Conservation (phyloP, 2,113 vertebrate species). For the Glaucomys volans region DNA sequence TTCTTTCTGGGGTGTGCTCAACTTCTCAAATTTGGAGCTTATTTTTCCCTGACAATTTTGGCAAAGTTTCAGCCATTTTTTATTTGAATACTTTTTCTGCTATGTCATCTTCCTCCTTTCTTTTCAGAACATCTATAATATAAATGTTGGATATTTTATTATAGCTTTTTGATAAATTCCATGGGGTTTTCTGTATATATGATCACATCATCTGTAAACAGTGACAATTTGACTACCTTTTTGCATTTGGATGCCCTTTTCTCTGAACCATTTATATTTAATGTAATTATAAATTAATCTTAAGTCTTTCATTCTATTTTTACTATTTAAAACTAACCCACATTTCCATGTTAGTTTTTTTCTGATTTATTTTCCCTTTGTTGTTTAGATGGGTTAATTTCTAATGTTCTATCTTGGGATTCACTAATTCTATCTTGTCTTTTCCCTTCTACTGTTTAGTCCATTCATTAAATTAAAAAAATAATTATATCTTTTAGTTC, state of each 20-base stretch:
- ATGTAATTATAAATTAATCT: too few species aligned
- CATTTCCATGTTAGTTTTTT: neutral
- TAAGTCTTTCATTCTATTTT: too few species aligned
- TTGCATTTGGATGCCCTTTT: too few species aligned
- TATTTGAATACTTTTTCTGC: neutral
- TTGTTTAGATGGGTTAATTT: conserved; percentile 5
- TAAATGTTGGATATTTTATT: neutral
- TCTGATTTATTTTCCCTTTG: neutral
- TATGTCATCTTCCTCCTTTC: neutral
- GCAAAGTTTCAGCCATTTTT: neutral
- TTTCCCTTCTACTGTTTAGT: neutral
- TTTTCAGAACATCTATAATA: neutral
- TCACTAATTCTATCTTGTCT: neutral
- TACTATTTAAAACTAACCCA: neutral
- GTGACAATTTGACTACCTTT: too few species aligned
- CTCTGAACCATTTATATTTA: too few species aligned
- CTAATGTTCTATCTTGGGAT: neutral
- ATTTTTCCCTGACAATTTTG: neutral
- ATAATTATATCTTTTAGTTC: neutral
- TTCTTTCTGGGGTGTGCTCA: neutral
- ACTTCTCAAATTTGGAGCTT: neutral
- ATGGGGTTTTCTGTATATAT: too few species aligned
- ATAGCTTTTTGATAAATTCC: neutral
- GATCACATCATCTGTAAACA: too few species aligned
- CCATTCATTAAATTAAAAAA: neutral